Percentiles rank a stretch among this genome's conserved stretches.
Conservation (phyloP, 2,888 invertebrate species). For the Neoascia interrupta region DNA sequence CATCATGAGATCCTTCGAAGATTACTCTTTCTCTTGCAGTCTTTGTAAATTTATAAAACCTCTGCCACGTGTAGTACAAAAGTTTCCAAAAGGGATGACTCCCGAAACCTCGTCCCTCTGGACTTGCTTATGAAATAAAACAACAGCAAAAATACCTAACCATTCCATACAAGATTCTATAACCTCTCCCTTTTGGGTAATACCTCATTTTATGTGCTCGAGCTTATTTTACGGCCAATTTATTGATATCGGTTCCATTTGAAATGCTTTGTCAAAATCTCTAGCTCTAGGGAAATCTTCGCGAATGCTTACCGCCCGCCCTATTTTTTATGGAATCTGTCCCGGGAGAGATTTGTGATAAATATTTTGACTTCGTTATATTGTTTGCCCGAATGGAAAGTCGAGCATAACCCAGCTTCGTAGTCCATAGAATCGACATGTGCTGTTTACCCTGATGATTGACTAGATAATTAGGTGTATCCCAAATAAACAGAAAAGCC, state of each 20-base stretch:
- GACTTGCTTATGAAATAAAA: no score
- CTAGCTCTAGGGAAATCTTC: constrained; percentile 26
- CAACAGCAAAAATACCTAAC: no score
- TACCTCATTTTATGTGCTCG: constrained; percentile 18
- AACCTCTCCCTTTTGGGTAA: constrained; percentile 19
- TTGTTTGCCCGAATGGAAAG: neutral
- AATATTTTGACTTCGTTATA: constrained; percentile 15
- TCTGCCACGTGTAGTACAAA: no score
- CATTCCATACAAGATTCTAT: no score
- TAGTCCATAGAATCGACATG: constrained; percentile 10
- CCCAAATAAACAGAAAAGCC: neutral
- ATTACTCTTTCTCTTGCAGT: no score
- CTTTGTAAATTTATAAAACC: no score
- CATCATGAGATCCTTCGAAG: no score
- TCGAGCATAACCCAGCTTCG: neutral
- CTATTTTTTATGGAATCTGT: constrained; percentile 4
- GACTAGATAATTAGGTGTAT: no score
- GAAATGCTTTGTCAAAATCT: constrained; percentile 11
- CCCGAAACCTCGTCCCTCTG: no score
- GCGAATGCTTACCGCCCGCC: neutral
- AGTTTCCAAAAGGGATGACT: no score
- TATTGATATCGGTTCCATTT: constrained; percentile 40
- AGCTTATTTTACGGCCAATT: constrained; percentile 37
- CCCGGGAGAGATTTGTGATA: constrained; percentile 25
- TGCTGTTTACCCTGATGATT: constrained; percentile 24